These are phyloP conservation scores for Calameuta filiformis DNA, from an alignment of 2,888 invertebrate genomes.

Conservation along the genomic window DNA sequence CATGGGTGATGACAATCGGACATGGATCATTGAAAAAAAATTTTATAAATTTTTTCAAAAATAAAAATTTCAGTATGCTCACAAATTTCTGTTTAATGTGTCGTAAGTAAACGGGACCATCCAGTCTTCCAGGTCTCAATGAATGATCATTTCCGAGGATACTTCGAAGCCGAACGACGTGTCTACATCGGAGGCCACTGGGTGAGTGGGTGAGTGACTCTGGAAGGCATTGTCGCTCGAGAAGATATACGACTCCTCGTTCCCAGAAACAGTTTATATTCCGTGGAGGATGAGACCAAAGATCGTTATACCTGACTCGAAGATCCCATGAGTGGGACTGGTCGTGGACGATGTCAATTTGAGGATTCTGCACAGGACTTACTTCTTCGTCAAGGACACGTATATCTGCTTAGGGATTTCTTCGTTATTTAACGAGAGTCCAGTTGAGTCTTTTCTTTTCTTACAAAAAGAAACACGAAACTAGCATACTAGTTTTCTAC, in stretches of 20 bases:
- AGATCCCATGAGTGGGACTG: slow-evolving; percentile 1
- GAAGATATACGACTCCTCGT: slow-evolving; percentile 63
- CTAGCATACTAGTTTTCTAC: background rate
- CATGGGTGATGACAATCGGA: no score
- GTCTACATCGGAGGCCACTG: slow-evolving; percentile 35
- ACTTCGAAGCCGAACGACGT: background rate
- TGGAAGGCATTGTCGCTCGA: slow-evolving; percentile 56
- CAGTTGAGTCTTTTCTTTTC: background rate
- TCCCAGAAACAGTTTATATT: slow-evolving; percentile 65
- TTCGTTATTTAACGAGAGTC: background rate
- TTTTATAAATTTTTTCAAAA: background rate
- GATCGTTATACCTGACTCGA: slow-evolving; percentile 44
- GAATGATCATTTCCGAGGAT: background rate
- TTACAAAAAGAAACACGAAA: background rate
- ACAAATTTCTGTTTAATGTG: background rate
- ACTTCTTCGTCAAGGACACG: background rate
- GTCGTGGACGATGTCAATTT: slow-evolving; percentile 33
- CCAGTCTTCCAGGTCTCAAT: background rate
- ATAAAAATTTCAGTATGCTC: background rate
- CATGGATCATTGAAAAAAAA: no score
- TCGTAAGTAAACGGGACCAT: background rate
- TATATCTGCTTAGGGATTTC: background rate
- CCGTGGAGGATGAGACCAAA: slow-evolving; percentile 42
- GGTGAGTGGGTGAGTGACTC: slow-evolving; percentile 60
- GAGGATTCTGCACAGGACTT: slow-evolving; percentile 38